phyloP scores from a whole-genome alignment of 2,797 vertebrate species.

The Leucoraja ocellata region DNA sequence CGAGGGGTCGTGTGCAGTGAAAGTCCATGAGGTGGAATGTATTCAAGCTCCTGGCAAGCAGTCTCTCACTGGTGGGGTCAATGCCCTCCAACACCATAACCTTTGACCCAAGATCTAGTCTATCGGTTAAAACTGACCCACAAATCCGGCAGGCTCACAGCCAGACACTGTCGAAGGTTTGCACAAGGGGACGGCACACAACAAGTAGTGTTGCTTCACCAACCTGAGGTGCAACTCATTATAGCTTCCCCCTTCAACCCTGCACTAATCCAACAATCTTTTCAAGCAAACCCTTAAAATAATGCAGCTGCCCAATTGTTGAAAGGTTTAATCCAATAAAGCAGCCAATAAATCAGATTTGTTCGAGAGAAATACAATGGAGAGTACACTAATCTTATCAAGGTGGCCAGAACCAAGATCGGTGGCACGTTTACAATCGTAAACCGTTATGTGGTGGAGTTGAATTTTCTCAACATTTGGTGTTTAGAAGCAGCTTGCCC shows the following conservation, averaged over 20 bases:
- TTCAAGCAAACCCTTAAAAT: conserved; percentile 53
- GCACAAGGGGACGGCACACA: conserved; percentile 52
- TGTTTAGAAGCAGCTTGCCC: neutral
- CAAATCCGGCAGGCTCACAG: conserved; percentile 64
- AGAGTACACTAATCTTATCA: neutral
- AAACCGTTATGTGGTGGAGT: neutral
- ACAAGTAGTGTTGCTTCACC: neutral
- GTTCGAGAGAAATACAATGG: neutral
- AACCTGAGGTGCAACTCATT: conserved; percentile 55
- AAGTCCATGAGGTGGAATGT: conserved; percentile 61
- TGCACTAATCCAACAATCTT: conserved; percentile 57
- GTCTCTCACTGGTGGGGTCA: conserved; percentile 71
- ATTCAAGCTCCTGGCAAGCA: conserved; percentile 66
- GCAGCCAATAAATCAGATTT: neutral
- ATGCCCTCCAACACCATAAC: conserved; percentile 69
- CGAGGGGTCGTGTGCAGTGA: conserved; percentile 53
- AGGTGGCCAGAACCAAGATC: neutral
- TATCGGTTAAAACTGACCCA: conserved; percentile 63
- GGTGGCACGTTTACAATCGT: neutral
- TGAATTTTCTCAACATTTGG: neutral
- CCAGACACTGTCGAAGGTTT: conserved; percentile 54
- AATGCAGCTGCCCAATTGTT: conserved; percentile 1
- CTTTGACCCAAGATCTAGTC: conserved; percentile 67
- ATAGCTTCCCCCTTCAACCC: conserved; percentile 51
- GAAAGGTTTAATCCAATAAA: conserved; percentile 6